Evolutionary conservation across 2,888 invertebrate genomes (phyloP).

Genomic region (Plagodis pulveraria): DNA sequence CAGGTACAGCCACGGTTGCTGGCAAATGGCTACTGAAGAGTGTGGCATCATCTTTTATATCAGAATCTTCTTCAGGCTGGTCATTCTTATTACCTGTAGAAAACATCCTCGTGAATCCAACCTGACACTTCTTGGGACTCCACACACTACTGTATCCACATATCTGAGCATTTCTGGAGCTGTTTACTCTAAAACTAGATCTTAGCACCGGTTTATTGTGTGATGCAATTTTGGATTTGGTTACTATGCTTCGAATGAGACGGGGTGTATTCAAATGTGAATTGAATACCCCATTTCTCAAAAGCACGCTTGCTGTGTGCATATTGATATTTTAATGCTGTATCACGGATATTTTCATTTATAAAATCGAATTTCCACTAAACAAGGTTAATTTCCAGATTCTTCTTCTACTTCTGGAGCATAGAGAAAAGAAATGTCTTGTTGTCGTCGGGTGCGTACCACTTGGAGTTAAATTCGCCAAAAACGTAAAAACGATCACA

Average conservation of each 20-base stretch:
- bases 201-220: slow-evolving; percentile 60
- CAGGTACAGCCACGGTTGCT: slow-evolving; percentile 96
- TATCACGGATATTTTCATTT: slow-evolving; percentile 47
- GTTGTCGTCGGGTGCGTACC: no score
- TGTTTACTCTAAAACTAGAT: slow-evolving; percentile 41
- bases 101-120: slow-evolving; percentile 55
- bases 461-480: no score
- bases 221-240: slow-evolving; percentile 79
- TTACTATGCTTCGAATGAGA: slow-evolving; percentile 63
- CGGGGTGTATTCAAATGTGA: slow-evolving; percentile 61
- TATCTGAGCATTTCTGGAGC: slow-evolving; percentile 46
- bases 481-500: no score
- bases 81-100: slow-evolving; percentile 69
- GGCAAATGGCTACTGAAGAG: slow-evolving; percentile 87
- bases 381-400: slow-evolving; percentile 77
- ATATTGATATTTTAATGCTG: slow-evolving; percentile 48
- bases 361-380: slow-evolving; percentile 40
- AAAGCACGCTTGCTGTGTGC: slow-evolving; percentile 70
- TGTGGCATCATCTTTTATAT: slow-evolving; percentile 71
- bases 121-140: slow-evolving; percentile 35
- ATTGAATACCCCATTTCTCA: slow-evolving; percentile 64
- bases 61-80: slow-evolving; percentile 68
- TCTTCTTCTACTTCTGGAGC: slow-evolving; percentile 46
- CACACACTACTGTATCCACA: slow-evolving; percentile 52
- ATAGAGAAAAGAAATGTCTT: no score